Evolutionary conservation across 2,113 vertebrate genomes (phyloP).

Genomic region (Strigops habroptila): DNA sequence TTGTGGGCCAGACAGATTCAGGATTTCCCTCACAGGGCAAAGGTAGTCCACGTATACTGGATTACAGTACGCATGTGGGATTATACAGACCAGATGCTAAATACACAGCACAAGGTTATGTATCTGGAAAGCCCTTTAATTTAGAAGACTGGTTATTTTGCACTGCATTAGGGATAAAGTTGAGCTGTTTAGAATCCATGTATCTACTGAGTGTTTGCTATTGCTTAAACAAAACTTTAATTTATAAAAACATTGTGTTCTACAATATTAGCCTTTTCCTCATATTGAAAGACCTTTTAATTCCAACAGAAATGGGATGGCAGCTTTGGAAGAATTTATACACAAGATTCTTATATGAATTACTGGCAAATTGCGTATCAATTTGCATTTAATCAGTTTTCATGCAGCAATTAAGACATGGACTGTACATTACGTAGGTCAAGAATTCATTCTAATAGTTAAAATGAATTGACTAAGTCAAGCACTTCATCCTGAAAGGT

Average conservation of each 20-base stretch:
- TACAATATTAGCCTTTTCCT: neutral
- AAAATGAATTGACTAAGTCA: neutral
- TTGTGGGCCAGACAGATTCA: neutral
- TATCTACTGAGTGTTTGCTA: neutral
- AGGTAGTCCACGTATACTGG: neutral
- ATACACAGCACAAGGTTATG: neutral
- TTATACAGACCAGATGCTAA: neutral
- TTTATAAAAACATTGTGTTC: neutral
- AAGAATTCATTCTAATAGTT: conserved; percentile 15
- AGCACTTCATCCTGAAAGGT: neutral
- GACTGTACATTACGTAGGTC: neutral
- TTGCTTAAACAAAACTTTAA: neutral
- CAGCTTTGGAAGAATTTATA: neutral
- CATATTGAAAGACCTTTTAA: neutral
- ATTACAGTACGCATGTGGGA: accelerated
- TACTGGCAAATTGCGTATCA: neutral
- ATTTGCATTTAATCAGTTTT: neutral
- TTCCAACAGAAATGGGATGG: neutral
- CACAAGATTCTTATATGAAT: neutral
- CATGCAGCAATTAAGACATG: neutral
- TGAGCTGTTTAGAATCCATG: neutral
- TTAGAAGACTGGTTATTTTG: neutral
- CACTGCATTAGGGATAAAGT: neutral
- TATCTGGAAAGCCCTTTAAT: neutral
- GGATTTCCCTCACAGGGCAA: neutral